Evolutionary conservation across 2,797 vertebrate genomes (phyloP), one percentile per base, ranked within the genome.

Genomic region (Pogoniulus pusillus): DNA sequence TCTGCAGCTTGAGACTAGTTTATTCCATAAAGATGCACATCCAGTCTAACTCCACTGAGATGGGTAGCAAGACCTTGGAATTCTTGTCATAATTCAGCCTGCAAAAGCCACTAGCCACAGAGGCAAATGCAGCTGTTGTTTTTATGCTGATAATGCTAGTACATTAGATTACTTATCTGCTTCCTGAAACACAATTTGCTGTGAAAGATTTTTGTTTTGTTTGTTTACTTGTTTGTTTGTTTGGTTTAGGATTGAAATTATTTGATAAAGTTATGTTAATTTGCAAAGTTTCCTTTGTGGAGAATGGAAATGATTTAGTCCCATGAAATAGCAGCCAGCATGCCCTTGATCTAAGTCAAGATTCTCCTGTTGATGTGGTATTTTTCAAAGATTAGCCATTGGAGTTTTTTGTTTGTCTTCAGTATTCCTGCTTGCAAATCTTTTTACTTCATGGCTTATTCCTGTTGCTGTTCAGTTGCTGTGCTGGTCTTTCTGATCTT

Each of bases 301-400:
- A 70, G 12, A 41, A 86, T 78, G 16, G 47, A 63, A 91, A 45
- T 92, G 93, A 90, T 84, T 75, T 85, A 85, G 49, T 32, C 17
- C 90, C 94, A 92, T 77, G 88, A 89, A 96, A 89, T 58, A 76
- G 30, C 62, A 83, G 4, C 63, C 57, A 60, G 29, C 14, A 32
- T 26, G 89, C 11, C 39, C 30, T 89, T 85, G 53, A 19, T 0
- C 0, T 72, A 84, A 85, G 27, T 88, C 7, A 26, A 51, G 49
- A 63, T 89, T 69, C 81, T 82, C 34, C 1, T 41, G n/a, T 68
- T 82, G 47, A 53, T 49, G 16, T 76, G 29, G 5, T 53, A 5
- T 59, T 93, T 89, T 77, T 83, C 62, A 89, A 66, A 55, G 5
- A 7, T 3, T 3, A 88, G 6, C 35, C 7, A 32, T 73, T 41